Evolutionary conservation across 2,797 vertebrate species (phyloP), one percentile per base, ranked within the genome.

Genomic region (Halcyon leucocephala): DNA sequence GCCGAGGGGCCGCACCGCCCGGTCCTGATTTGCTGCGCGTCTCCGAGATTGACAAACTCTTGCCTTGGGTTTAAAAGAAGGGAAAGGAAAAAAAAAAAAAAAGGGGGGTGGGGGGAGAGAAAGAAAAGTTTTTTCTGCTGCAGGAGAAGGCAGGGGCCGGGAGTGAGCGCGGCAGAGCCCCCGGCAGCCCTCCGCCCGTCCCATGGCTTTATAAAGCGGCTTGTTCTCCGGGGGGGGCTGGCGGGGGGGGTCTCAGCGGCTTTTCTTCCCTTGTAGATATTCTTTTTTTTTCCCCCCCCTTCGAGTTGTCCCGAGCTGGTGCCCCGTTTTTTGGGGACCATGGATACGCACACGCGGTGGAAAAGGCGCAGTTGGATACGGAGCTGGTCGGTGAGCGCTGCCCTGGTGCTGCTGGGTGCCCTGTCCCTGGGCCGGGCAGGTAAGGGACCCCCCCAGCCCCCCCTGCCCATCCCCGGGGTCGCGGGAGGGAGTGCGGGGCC

Each of bases 321-420:
- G 69, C 37, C 89, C 66, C 82, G 91, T n/a, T 46, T 33, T 84
- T 80, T 39, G 71, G 90, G 93, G 96, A 97, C 91, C 96, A 98
- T 98, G 98, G 98, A 98, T 97, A 97, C 98, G 52, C 98, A 98
- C 98, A 98, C 98, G 86, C 97, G 98, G 95, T 98, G 98, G 98
- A 98, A 98, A 98, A 97, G 94, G 93, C 94, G 97, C 93, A 96
- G 93, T 93, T 97, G 97, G 97, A 95, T 91, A 94, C 81, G 81
- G 93, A 95, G 89, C 71, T 70, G 87, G 72, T 62, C 42, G 84
- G 94, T 86, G 51, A 95, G 91, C n/a, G 70, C 96, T 81, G 97
- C 81, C 13, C 26, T 97, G 91, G 42, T 95, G 79, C 87, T 98
- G 31, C 60, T 97, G 94, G 95, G 70, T 85, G 86, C 94, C 41